Base-by-base conservation (phyloP, 2,888 invertebrate species). In the Periphyllus acericola region DNA sequence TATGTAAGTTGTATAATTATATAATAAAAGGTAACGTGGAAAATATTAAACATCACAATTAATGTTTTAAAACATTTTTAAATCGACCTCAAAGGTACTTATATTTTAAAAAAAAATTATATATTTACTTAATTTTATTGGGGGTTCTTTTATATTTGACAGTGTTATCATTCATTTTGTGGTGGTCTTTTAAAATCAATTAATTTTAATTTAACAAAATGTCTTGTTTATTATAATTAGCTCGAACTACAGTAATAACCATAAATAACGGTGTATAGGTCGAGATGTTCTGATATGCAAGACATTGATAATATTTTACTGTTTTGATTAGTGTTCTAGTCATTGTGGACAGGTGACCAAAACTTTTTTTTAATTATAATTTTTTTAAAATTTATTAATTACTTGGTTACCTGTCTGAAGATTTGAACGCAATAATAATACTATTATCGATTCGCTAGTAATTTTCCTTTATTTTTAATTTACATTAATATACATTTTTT, bases 1-100 rank as follows among this genome's bases (percentile, higher is more conserved):
- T 86, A 72, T 79, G 32, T 80, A 79, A 79, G 86, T 71, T 80
- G 80, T 80, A 81, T 74, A 81, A 74, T 80, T 87, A 52, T 71
- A 21, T 87, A 87, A 80, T 81, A 87, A 87, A 87, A 87, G 81
- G 46, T 87, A 87, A 87, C 55, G 80, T 87, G 87, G 87, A 87
- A 87, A 87, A 81, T 87, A 87, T 52, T 66, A 87, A 86, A 87
- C 87, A 87, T 87, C 87, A 81, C 81, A 75, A 81, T 79, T 55
- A 17, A 75, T 52, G 84, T 84, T 84, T 32, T 80, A 40, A 60
- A 66, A 80, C 80, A 74, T 66, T 79, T 80, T 80, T 52, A 84
- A 87, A 87, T 46, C 6, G 32, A 81, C 87, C 60, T 74, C 32
- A 72, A 46, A 74, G 74, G 81, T 87, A 87, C 87, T 87, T 87